Evolutionary conservation across 2,888 invertebrate genomes (phyloP).

Genomic region (Aleiodes leptofemur): DNA sequence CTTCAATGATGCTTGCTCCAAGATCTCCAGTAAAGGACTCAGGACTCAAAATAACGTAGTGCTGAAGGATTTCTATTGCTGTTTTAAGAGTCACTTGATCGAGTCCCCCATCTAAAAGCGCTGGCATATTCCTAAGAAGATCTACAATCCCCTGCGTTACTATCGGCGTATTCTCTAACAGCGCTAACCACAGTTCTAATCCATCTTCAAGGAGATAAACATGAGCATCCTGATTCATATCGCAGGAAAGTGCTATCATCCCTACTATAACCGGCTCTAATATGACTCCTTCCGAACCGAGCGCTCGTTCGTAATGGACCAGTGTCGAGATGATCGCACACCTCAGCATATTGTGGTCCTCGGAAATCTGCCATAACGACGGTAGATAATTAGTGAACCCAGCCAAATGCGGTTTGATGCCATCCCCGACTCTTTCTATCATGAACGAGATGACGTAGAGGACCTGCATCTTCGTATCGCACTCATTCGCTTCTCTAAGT

Average conservation of each 20-base stretch:
- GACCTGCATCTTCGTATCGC: slow-evolving; percentile 97
- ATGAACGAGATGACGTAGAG: slow-evolving; percentile 92
- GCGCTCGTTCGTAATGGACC: slow-evolving; percentile 87
- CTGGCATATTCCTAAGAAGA: slow-evolving; percentile 85
- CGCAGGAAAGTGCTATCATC: slow-evolving; percentile 86
- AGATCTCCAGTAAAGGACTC: slow-evolving; percentile 85
- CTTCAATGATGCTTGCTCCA: slow-evolving; percentile 83
- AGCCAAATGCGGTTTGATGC: slow-evolving; percentile 83
- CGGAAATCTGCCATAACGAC: slow-evolving; percentile 91
- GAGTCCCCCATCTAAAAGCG: slow-evolving; percentile 77
- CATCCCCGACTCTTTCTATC: slow-evolving; percentile 89
- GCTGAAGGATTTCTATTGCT: slow-evolving; percentile 85
- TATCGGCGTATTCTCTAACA: slow-evolving; percentile 85
- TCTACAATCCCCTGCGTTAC: slow-evolving; percentile 81
- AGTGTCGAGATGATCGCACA: slow-evolving; percentile 93
- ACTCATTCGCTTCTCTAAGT: slow-evolving; percentile 91
- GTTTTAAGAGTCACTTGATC: slow-evolving; percentile 41
- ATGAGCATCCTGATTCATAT: slow-evolving; percentile 86
- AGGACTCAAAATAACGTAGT: slow-evolving; percentile 87
- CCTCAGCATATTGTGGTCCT: slow-evolving; percentile 91
- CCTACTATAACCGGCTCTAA: slow-evolving; percentile 78
- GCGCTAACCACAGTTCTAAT: slow-evolving; percentile 90
- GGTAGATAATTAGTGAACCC: slow-evolving; percentile 90
- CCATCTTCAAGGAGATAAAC: slow-evolving; percentile 96
- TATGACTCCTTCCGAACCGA: slow-evolving; percentile 76